phyloP scores from a whole-genome alignment of 1,140 invertebrate species.

The Agrypnia vestita region DNA sequence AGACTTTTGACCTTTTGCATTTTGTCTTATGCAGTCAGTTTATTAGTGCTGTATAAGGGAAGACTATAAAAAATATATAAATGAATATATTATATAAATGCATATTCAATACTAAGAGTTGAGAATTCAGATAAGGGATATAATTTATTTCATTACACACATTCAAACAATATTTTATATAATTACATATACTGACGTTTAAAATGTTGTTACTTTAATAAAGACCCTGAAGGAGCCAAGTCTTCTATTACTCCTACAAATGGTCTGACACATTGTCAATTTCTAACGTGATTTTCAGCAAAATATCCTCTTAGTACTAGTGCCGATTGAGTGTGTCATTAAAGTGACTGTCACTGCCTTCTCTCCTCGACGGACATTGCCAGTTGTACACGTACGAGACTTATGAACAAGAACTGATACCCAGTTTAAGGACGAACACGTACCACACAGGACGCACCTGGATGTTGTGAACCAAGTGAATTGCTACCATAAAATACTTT shows the following conservation, averaged over 20 bases:
- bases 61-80: too few relatives aligned
- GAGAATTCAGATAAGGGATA: too few relatives aligned
- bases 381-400: background rate
- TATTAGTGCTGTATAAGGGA: too few relatives aligned
- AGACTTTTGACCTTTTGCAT: too few relatives aligned
- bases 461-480: background rate
- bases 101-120: too few relatives aligned
- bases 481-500: too few relatives aligned
- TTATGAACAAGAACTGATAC: slow-evolving; percentile 8
- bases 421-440: slow-evolving; percentile 8
- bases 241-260: slow-evolving; percentile 43
- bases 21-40: too few relatives aligned
- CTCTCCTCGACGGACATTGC: slow-evolving; percentile 12
- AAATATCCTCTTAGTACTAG: slow-evolving; percentile 56
- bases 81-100: too few relatives aligned
- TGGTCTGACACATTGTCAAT: slow-evolving; percentile 60
- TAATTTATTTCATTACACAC: too few relatives aligned
- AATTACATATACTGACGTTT: too few relatives aligned
- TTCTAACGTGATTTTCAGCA: slow-evolving; percentile 59
- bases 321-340: slow-evolving; percentile 45
- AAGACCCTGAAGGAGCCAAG: slow-evolving; percentile 36
- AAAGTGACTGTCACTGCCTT: background rate
- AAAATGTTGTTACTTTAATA: slow-evolving; percentile 21
- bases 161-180: too few relatives aligned
- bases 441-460: background rate